Evolutionary conservation across 2,888 invertebrate species (phyloP), one percentile per base, ranked within the genome.

Genomic region (Rapana venosa): DNA sequence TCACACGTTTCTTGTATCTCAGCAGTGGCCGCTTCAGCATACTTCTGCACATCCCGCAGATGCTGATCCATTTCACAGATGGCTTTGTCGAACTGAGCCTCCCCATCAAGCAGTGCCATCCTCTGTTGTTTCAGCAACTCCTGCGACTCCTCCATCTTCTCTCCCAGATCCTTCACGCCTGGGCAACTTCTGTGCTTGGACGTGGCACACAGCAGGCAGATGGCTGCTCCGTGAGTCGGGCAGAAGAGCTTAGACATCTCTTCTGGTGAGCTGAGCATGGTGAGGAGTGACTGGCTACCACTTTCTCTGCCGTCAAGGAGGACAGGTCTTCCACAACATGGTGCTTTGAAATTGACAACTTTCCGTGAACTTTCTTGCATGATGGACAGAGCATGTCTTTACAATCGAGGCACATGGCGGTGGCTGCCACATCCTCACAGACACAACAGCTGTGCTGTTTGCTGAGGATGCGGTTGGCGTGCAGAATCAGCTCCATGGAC

Each of bases 261-360:
- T 58, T 88, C 58, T 13, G 77, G 15, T 81, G 79, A 35, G 11
- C 32, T 5, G 79, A 22, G 47, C 87, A 87, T 17, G 58, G 26
- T 20, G 13, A 32, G 32, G 26, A 56, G 32, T 8, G 47, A 30
- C 35, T 87, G 11, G 87, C 87, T 13, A 77, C 47, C 77, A 87
- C 26, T 13, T 32, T 74, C 26, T 87, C 87, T n/a, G 77, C 17
- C 11, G 87, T 87, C 74, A 87, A 30, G 13, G 87, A 35, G 87
- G 77, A n/a, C n/a, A 87, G 87, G 77, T 56, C 77, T 35, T 87
- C 77, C 17, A 87, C 87, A 56, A 56, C 22, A 56, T 87, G 87
- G 26, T 87, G 77, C 20, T n/a, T 61, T 26, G 77, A 13, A n/a
- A 17, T 0, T 0, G 77, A 47, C 47, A 77, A 56, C 17, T 74